Evolutionary conservation across 1,140 invertebrate genomes (phyloP), one percentile per base, ranked within the genome.

Genomic region (Plectrocnemia conspersa): DNA sequence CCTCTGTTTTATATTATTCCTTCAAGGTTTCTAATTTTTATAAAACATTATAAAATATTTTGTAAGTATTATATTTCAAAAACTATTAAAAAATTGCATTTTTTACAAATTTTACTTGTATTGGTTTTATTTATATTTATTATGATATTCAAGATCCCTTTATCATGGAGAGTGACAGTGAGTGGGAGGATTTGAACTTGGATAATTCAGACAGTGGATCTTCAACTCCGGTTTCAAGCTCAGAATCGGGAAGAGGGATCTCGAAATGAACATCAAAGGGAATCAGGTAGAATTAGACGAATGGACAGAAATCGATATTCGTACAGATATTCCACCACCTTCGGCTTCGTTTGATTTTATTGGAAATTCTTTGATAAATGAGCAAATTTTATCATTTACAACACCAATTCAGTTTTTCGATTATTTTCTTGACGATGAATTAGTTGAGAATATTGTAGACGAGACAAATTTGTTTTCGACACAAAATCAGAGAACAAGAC

Each of bases 11-110:
- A n/a, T n/a, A n/a, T n/a, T n/a, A 5, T 44, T 36, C 19, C 16
- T 49, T 35, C 13, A 40, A 40, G 35, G 19, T 22, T 52, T 40
- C 42, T 42, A 32, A n/a, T n/a, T n/a, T n/a, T n/a, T n/a, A n/a
- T n/a, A n/a, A n/a, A n/a, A n/a, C 24, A 23, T 19, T 11, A 46
- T 46, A 24, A 54, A 35, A 35, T 19, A 33, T 33, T 49, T 49
- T 19, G 29, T 33, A 49, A 49, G 18, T 49, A 33, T 32, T 16
- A 49, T 49, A 49, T 16, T 18, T 29, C 25, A 44, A 19, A 24
- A 6, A 44, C 13, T 44, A 16, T 4, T 35, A 15, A 32, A 33
- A 49, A 49, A 32, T 33, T 13, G 7, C 6, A 33, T 15, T 49
- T 33, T 49, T 33, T 13, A 19, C 18, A 11, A 49, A 35, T 32